Base-by-base conservation (phyloP, 1,140 invertebrate genomes). In the Conus betulinus region DNA sequence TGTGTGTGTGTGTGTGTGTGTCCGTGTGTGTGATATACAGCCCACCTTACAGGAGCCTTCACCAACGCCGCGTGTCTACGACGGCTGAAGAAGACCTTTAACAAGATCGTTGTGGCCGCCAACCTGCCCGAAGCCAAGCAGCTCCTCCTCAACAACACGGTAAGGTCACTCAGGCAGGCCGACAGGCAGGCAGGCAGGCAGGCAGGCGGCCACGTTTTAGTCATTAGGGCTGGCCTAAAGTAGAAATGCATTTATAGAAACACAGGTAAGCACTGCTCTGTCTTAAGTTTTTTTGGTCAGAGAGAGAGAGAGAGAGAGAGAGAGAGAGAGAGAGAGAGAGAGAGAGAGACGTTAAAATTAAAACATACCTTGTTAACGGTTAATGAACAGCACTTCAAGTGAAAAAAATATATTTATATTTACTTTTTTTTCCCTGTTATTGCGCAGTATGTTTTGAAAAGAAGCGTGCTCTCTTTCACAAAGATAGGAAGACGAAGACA, bases 61-160 rank as follows among this genome's bases (percentile, higher is more conserved):
- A 90, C 91, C 23, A 92, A 90, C 60, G 87, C 78, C 4, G 87
- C n/a, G 11, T 92, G 91, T 79, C 76, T 91, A 27, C 74, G 83
- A 5, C 84, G 91, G 4, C 76, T 91, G 1, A 85, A 89, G 20
- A 89, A 91, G 52, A 90, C 87, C 17, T 88, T 88, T 8, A 87
- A 83, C 11, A 63, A 78, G 27, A 60, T 91, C 15, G 74, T 91
- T 5, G 39, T 90, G 53, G 90, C 89, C 20, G 25, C 74, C 7
- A 74, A 88, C 60, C 78, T 88, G 20, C 53, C 39, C 10, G 87
- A 89, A 23, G 91, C 88, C 20, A 90, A 87, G 23, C 39, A n/a
- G 13, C 23, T 88, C 13, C 53, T 92, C 7, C 51, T 85, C 5
- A 91, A 90, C 84, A 67, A 74, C 60, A 87, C 89, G 71, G 91